Percentiles rank a stretch among this genome's conserved stretches.
Conservation (phyloP, 1,140 invertebrate species). For the Macrostomum lignano region DNA sequence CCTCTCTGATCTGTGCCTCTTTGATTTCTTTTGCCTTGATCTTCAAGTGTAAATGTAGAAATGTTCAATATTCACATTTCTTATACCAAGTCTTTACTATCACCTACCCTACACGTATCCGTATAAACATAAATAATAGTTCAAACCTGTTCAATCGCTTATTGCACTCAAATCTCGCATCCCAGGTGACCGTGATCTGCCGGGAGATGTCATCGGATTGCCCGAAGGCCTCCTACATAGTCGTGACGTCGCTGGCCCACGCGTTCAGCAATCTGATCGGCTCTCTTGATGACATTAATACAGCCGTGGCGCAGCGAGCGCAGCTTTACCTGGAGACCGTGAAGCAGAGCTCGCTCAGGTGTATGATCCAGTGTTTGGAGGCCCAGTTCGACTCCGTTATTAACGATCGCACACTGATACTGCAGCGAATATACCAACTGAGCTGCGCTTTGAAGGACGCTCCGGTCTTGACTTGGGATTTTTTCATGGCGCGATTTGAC, state of each 20-base stretch:
- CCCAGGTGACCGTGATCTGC: too few species aligned
- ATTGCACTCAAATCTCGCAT: too few species aligned
- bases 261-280: constrained; percentile 83
- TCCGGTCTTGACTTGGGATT: constrained; percentile 74
- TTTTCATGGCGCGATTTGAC: constrained; percentile 87
- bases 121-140: too few species aligned
- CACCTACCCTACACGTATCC: too few species aligned
- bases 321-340: constrained; percentile 71
- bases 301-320: constrained; percentile 68
- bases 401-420: constrained; percentile 72
- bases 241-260: constrained; percentile 75
- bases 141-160: too few species aligned
- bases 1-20: too few species aligned
- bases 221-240: too few species aligned
- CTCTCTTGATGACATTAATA: constrained; percentile 73
- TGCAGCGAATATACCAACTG: constrained; percentile 76
- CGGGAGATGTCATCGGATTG: too few species aligned
- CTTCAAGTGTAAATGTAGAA: too few species aligned
- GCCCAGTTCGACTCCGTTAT: constrained; percentile 44
- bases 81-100: too few species aligned
- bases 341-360: constrained; percentile 39
- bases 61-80: too few species aligned
- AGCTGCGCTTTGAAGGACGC: constrained; percentile 66
- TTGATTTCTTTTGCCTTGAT: too few species aligned
- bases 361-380: constrained; percentile 29